phyloP scores from a whole-genome alignment of 2,888 invertebrate species.

The Operophtera brumata region DNA sequence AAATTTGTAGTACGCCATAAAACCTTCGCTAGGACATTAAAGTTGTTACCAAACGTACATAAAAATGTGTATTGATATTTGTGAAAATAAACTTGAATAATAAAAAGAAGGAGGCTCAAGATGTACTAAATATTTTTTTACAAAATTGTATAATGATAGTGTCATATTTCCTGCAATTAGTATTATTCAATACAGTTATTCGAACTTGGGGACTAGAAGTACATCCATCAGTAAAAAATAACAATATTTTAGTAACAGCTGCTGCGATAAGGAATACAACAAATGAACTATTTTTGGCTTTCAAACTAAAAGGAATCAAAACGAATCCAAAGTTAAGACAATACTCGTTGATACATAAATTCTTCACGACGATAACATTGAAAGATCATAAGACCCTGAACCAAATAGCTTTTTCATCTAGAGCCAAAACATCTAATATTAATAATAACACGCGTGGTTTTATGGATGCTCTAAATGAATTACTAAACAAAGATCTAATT shows the following conservation, averaged over 20 bases:
- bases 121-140: background rate
- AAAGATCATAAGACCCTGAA: constrained; percentile 48
- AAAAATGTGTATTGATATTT: background rate
- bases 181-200: constrained; percentile 22
- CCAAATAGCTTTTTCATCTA: constrained; percentile 45
- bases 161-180: constrained; percentile 24
- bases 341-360: constrained; percentile 50
- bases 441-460: constrained; percentile 40
- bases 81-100: background rate
- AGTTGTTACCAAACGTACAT: background rate
- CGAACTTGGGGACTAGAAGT: constrained; percentile 36
- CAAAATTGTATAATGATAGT: constrained; percentile 16
- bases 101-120: background rate
- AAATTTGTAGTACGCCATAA: constrained; percentile 6
- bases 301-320: constrained; percentile 41
- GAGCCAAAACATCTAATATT: constrained; percentile 41
- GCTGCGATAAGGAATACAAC: constrained; percentile 42
- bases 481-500: constrained; percentile 46
- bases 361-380: constrained; percentile 49
- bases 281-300: constrained; percentile 47
- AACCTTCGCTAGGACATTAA: constrained; percentile 1
- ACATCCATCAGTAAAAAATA: constrained; percentile 39
- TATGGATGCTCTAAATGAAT: constrained; percentile 50
- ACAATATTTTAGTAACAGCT: constrained; percentile 41
- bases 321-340: constrained; percentile 42